Percentiles rank a stretch among this genome's conserved stretches.
These are phyloP conservation scores for Argyra leucocephala DNA, from an alignment of 2,888 invertebrate species.

Conservation along the genomic window DNA sequence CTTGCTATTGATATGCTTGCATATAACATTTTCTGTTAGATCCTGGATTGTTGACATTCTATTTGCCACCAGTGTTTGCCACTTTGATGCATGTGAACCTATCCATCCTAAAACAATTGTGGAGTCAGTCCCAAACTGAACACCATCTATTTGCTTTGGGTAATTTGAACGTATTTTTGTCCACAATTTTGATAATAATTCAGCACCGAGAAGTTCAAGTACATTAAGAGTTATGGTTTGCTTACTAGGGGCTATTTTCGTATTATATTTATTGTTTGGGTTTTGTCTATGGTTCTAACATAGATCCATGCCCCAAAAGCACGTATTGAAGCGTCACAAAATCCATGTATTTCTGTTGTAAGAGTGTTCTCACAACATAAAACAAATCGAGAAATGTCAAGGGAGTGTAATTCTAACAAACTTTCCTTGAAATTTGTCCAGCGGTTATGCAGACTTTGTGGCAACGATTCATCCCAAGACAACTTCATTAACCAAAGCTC, in stretches of 20 bases:
- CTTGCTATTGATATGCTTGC: too few species aligned
- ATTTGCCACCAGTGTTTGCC: conserved; percentile 27
- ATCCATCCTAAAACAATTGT: too few species aligned
- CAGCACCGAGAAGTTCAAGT: too few species aligned
- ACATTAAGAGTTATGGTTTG: not conserved
- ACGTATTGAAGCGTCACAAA: conserved; percentile 19
- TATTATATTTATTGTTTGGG: too few species aligned
- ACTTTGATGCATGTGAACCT: not conserved
- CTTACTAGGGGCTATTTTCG: conserved; percentile 16
- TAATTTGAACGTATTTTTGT: conserved; percentile 11
- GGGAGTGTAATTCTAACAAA: too few species aligned
- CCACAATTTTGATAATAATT: too few species aligned
- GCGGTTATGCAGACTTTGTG: too few species aligned
- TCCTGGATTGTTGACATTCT: conserved; percentile 23
- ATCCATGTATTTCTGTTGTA: conserved; percentile 17
- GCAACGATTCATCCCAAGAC: too few species aligned
- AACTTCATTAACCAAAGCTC: too few species aligned
- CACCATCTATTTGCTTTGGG: not conserved
- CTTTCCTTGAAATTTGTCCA: too few species aligned
- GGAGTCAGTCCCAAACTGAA: too few species aligned
- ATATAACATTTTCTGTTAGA: too few species aligned
- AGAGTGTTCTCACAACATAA: not conserved
- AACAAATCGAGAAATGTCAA: conserved; percentile 18
- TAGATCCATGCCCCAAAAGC: conserved; percentile 17
- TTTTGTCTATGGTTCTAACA: not conserved